These are phyloP conservation scores for Sussaba pulchella DNA, from an alignment of 2,888 invertebrate genomes.

Conservation along the genomic window DNA sequence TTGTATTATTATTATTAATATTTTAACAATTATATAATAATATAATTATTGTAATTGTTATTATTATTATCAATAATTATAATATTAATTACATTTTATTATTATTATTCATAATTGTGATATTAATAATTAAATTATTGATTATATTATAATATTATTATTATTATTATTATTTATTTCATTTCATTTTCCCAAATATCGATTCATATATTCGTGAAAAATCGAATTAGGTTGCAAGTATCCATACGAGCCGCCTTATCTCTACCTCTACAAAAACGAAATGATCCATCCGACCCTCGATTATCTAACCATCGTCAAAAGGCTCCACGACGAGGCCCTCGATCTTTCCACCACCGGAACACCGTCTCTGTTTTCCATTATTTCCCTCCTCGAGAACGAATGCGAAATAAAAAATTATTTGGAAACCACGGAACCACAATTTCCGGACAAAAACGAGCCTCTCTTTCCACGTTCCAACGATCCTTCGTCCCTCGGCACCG, in stretches of 20 bases:
- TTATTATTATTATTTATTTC: too few species aligned
- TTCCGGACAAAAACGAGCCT: constrained; percentile 86
- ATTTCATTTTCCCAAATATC: too few species aligned
- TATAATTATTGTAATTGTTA: too few species aligned
- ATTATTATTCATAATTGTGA: too few species aligned
- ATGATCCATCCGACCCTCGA: constrained; percentile 87
- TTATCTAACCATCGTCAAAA: constrained; percentile 88
- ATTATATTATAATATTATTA: too few species aligned
- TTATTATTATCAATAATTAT: too few species aligned
- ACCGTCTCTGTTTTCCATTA: constrained; percentile 90
- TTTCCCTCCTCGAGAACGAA: constrained; percentile 90
- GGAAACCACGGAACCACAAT: constrained; percentile 87
- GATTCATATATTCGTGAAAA: not conserved
- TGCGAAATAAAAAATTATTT: constrained; percentile 88
- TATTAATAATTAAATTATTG: too few species aligned
- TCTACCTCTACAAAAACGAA: constrained; percentile 87
- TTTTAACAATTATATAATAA: too few species aligned
- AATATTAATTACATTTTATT: too few species aligned
- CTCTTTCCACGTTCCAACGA: constrained; percentile 80
- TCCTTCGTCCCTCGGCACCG: constrained; percentile 71
- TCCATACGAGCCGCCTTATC: constrained; percentile 90
- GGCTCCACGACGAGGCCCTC: constrained; percentile 89
- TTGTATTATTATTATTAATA: too few species aligned
- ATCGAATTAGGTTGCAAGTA: constrained; percentile 86
- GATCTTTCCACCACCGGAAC: constrained; percentile 88